These are phyloP conservation scores for Chlamydotis undulata DNA, from an alignment of 2,113 vertebrate genomes.

Conservation along the genomic window DNA sequence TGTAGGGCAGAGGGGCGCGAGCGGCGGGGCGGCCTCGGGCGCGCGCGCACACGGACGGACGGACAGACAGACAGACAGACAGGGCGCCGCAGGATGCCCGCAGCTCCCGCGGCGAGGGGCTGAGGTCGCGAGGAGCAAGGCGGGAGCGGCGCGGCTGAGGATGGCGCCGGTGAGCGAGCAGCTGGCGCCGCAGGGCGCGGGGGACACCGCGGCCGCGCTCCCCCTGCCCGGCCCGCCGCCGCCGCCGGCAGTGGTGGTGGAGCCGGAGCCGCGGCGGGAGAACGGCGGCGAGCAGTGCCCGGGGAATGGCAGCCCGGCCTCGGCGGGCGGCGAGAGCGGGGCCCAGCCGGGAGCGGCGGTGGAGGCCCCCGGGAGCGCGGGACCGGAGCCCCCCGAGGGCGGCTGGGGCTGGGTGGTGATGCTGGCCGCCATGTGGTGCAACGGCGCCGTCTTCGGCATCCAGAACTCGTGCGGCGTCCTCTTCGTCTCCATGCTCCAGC, in stretches of 20 bases:
- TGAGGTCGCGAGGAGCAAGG: neutral
- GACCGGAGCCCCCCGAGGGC: conserved; percentile 84
- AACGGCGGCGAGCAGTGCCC: neutral
- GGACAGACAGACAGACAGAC: too few relatives aligned
- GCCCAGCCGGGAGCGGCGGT: neutral
- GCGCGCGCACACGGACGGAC: too few relatives aligned
- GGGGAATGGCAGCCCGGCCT: neutral
- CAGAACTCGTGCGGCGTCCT: conserved; percentile 94
- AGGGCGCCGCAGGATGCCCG: neutral
- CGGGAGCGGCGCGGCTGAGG: neutral
- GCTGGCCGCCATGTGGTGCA: conserved; percentile 97
- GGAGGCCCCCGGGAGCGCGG: neutral
- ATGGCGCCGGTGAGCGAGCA: conserved; percentile 40
- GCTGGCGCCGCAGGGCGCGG: neutral
- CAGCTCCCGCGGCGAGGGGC: neutral
- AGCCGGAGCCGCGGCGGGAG: neutral
- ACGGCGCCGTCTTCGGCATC: conserved; percentile 95
- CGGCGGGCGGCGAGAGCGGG: neutral
- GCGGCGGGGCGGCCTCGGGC: neutral
- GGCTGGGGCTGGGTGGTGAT: conserved; percentile 98
- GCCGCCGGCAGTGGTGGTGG: neutral
- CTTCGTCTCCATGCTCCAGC: conserved; percentile 83
- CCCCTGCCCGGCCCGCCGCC: neutral
- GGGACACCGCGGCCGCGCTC: neutral
- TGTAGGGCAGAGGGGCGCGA: neutral